Evolutionary conservation across 2,797 vertebrate species (phyloP), one percentile per base, ranked within the genome.

Genomic region (Denticeps clupeoides): DNA sequence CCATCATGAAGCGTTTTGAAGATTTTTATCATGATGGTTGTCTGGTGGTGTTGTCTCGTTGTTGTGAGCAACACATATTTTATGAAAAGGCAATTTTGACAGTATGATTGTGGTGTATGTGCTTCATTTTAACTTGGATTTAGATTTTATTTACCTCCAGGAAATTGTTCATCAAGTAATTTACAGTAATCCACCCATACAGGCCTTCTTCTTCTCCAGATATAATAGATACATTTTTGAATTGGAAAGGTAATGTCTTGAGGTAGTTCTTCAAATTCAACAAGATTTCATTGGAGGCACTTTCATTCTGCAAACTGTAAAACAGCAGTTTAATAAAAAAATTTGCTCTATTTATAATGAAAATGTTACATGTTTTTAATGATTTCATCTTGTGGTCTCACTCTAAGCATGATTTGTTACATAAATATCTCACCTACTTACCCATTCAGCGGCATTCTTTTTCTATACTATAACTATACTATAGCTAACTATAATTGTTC

Each of bases 161-260:
- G 67, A 97, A 91, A 73, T 93, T 96, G 43, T 84, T 92, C 85
- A 80, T 83, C 74, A 98, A 82, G 80, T 98, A 98, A 83, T 98
- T 98, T 81, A 88, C 90, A 1, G 93, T 95, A 74, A 98, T 85
- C 94, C 94, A 98, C 55, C 93, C 93, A 49, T 92, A 97, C 12
- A 95, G 73, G 33, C 92, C 94, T 78, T 97, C 93, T 60, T 97
- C 88, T 72, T 89, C 80, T 49, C 91, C 93, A 31, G 84, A 84
- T 69, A 98, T 87, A 77, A 97, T 91, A 49, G 89, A 82, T 21
- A 87, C 90, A 49, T 87, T 87, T 72, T 87, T 81, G 80, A 97
- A 97, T 42, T 70, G 64, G 70, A 96, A 95, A 55, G 89, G 87
- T 60, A 89, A 78, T 53, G 79, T 70, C 51, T 64, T 65, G 67